These are phyloP conservation scores for Hemaris fuciformis DNA, from an alignment of 2,888 invertebrate species.

Conservation along the genomic window DNA sequence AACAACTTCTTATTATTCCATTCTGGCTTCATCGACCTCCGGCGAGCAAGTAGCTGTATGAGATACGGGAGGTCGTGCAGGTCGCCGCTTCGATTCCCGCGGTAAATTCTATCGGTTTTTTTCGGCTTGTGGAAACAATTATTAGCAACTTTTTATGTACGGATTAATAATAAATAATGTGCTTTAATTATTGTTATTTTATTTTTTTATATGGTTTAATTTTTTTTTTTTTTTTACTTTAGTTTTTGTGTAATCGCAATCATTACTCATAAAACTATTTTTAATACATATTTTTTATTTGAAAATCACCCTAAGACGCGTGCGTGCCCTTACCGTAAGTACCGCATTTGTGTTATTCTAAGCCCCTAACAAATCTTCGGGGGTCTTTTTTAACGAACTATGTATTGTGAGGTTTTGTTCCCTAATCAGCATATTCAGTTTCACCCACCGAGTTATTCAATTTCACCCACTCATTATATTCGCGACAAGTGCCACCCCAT, in stretches of 20 bases:
- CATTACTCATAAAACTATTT: background rate
- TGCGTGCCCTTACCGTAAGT: background rate
- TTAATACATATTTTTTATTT: background rate
- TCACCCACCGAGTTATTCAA: slow-evolving; percentile 54
- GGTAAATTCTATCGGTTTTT: background rate
- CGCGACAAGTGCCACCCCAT: slow-evolving; percentile 64
- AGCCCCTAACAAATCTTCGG: slow-evolving; percentile 28
- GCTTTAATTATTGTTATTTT: too few species aligned
- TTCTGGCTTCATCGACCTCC: background rate
- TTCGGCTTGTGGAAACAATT: background rate
- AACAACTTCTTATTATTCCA: slow-evolving; percentile 1
- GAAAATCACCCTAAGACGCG: background rate
- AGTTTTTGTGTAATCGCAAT: too few species aligned
- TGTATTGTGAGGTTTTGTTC: slow-evolving; percentile 54
- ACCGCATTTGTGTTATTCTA: slow-evolving; percentile 25
- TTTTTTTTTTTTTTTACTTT: too few species aligned
- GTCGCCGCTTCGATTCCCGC: background rate
- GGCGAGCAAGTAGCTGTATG: background rate
- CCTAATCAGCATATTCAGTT: slow-evolving; percentile 74
- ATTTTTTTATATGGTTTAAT: too few species aligned
- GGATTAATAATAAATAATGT: too few species aligned
- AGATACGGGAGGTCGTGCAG: background rate
- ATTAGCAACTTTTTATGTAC: background rate
- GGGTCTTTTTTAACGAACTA: slow-evolving; percentile 68
- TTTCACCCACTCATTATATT: slow-evolving; percentile 62